Conservation (phyloP, 2,888 invertebrate species). For the Aporophyla lueneburgensis region DNA sequence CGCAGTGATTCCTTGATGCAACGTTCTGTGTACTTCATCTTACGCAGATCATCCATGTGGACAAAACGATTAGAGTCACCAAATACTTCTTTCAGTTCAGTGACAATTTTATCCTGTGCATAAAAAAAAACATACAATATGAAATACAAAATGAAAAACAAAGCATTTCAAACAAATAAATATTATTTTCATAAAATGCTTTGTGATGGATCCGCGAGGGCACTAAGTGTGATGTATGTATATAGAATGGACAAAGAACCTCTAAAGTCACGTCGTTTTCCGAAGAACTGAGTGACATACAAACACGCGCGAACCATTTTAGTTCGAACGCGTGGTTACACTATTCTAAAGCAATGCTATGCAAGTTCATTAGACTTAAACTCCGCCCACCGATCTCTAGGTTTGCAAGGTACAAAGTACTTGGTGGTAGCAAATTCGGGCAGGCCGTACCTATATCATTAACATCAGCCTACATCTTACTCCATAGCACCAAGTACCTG, state of each 20-base stretch:
- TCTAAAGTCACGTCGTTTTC: background rate
- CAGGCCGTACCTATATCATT: background rate
- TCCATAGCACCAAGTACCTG: background rate
- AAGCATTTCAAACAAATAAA: too few relatives aligned
- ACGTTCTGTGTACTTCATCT: conserved; percentile 92
- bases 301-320: background rate
- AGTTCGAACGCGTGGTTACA: too few relatives aligned
- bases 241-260: background rate
- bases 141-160: background rate
- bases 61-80: conserved; percentile 91
- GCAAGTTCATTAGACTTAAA: background rate
- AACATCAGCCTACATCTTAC: background rate
- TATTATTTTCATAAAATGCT: background rate
- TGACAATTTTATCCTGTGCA: conserved; percentile 64
- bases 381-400: background rate
- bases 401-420: background rate
- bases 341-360: background rate
- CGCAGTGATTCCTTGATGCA: conserved; percentile 93
- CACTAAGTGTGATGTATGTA: background rate
- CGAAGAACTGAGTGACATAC: background rate
- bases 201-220: background rate
- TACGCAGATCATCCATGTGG: conserved; percentile 89
- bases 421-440: background rate
- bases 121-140: background rate
- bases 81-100: conserved; percentile 78